Evolutionary conservation across 23 tunicate species (phyloP), one percentile per base, ranked within the genome.

Genomic region (Corella eumyota): DNA sequence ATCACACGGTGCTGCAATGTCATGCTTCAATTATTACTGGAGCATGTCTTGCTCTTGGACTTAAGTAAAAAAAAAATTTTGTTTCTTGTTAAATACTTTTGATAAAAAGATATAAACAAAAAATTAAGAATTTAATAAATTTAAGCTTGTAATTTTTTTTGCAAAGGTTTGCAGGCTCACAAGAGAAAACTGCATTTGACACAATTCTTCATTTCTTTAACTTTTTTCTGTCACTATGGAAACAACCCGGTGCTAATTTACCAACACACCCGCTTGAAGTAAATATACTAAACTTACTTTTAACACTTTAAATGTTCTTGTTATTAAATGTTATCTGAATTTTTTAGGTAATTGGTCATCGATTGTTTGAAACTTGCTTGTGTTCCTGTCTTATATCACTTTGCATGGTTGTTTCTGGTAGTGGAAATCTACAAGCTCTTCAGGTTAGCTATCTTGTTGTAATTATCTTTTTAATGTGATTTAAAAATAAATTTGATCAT

Each of bases 161-260:
- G n/a, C n/a, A n/a, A n/a, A 88, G 96, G 51, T 88, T 88, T 73
- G 96, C 96, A 0, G 96, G 96, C 4, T 67, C 83, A 1, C 96
- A 88, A 68, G 75, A 78, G 26, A 72, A 75, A 51, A 36, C 68
- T 31, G 94, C 94, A 1, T 84, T 56, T 58, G 83, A 69, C 17
- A 84, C 94, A 1, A 33, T 82, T 20, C 65, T 44, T 37, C 75
- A 82, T 61, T 82, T 59, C 47, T 65, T 80, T 0, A 55, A 65
- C 30, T 71, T 71, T 35, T 80, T 80, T 49, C 47, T 80, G 27
- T 80, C 90, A 4, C 38, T 80, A 25, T 40, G 55, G 36, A 72
- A 80, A 31, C 49, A 64, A 62, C 59, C 60, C 0, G 34, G 36
- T 1, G 0, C 50, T 33, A 58, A 40, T 30, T 31, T 32, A 22